Percentiles rank a stretch among this genome's conserved stretches.
Evolutionary conservation across 2,797 vertebrate species (phyloP).

Genomic region (Megaceryle alcyon): DNA sequence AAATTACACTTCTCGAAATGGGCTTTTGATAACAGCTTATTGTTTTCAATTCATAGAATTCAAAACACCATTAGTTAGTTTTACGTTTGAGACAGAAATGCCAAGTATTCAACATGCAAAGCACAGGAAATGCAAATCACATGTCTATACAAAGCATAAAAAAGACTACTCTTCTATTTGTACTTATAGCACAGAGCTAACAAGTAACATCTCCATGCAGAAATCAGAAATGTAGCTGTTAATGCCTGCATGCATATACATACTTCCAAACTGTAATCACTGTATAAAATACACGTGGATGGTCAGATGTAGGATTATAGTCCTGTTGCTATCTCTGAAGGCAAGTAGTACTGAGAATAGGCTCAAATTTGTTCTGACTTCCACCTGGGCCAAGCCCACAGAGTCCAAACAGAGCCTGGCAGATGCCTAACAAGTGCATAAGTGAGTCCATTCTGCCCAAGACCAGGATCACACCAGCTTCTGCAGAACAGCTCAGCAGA

Average conservation of each 20-base stretch:
- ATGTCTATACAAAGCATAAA: not conserved
- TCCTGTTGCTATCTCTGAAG: not conserved
- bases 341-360: not conserved
- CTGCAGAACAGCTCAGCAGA: not conserved
- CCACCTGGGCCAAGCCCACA: not conserved
- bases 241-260: not conserved
- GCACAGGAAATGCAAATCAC: slow-evolving; percentile 21
- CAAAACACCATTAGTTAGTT: slow-evolving; percentile 46
- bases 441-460: too few relatives aligned
- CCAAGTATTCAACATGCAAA: slow-evolving; percentile 26
- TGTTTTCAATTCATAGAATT: slow-evolving; percentile 49
- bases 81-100: slow-evolving; percentile 31
- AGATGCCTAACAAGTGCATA: not conserved
- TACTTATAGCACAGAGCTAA: not conserved
- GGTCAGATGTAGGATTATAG: not conserved
- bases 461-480: not conserved
- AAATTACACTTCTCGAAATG: slow-evolving; percentile 44
- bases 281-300: not conserved
- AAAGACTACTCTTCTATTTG: not conserved
- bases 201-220: not conserved
- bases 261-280: not conserved
- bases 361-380: not conserved
- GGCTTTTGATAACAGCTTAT: slow-evolving; percentile 48
- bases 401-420: not conserved
- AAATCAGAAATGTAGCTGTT: not conserved